Evolutionary conservation across 2,797 vertebrate species (phyloP).

Genomic region (Urophycis tenuis): DNA sequence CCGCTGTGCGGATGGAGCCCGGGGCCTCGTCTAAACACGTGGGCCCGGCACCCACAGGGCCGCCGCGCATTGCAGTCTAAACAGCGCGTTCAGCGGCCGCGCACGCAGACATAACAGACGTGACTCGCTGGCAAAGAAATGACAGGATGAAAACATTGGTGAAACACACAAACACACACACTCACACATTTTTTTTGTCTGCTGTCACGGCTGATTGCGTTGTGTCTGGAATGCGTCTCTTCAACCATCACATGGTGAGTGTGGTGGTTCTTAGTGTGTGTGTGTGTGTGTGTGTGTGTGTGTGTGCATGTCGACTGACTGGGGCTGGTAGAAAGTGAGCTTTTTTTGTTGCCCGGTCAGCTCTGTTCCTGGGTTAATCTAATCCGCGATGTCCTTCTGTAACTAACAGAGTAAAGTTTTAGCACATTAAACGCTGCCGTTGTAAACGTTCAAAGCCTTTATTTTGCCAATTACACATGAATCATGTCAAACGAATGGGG

Average conservation of each 20-base stretch:
- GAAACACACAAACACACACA: not conserved
- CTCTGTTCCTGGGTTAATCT: not conserved
- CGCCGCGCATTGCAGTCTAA: too few relatives aligned
- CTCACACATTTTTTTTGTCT: not conserved
- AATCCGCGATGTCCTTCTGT: not conserved
- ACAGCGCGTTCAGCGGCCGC: not conserved
- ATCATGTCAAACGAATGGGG: not conserved
- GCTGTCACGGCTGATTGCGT: not conserved
- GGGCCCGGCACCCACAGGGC: too few relatives aligned
- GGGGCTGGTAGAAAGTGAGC: not conserved
- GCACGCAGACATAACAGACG: not conserved
- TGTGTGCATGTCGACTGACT: not conserved
- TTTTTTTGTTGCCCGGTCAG: too few relatives aligned
- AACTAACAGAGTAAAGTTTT: not conserved
- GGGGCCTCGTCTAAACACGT: conserved; percentile 10
- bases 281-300: not conserved
- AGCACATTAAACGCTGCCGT: not conserved
- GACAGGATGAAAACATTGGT: not conserved
- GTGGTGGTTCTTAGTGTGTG: not conserved
- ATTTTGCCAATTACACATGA: not conserved
- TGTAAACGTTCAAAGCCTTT: not conserved
- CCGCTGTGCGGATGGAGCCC: not conserved
- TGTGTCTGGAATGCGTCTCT: not conserved
- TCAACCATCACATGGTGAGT: too few relatives aligned
- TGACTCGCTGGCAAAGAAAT: not conserved